A percentile compares a stretch with the other conserved stretches of the same genome.
These are phyloP conservation scores for Azemiops feae DNA, from an alignment of 2,113 vertebrate species.

Conservation along the genomic window DNA sequence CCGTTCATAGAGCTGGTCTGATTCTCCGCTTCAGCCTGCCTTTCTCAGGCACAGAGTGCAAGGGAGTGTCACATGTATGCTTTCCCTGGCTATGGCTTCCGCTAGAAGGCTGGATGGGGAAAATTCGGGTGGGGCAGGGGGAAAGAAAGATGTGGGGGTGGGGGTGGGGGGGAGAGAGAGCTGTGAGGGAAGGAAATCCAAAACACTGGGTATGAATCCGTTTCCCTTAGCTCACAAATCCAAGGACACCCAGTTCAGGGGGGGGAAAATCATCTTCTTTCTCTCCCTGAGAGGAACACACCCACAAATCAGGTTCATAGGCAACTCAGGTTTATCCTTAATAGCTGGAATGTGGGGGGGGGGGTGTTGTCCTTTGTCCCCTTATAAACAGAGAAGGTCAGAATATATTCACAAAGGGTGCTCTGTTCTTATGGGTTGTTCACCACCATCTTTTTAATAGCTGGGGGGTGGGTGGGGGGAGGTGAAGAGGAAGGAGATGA, in stretches of 20 bases:
- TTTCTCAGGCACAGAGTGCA: neutral
- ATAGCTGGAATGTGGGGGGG: neutral
- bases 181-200: neutral
- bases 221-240: neutral
- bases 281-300: neutral
- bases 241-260: neutral
- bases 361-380: neutral
- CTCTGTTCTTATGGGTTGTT: constrained; percentile 13
- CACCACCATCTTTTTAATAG: neutral
- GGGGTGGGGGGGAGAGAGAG: too few species aligned
- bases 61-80: neutral
- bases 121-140: neutral
- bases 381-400: constrained; percentile 39
- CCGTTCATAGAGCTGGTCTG: neutral
- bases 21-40: neutral
- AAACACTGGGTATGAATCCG: constrained; percentile 27
- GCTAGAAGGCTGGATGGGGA: neutral
- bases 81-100: neutral
- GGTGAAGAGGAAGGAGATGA: neutral
- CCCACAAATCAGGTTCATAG: constrained; percentile 40
- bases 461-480: neutral
- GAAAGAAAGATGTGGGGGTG: neutral
- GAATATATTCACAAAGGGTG: constrained; percentile 15
- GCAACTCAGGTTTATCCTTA: constrained; percentile 19
- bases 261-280: neutral